Evolutionary conservation across 2,113 vertebrate species (phyloP), one percentile per base, ranked within the genome.

Genomic region (Trematocara macrostoma): DNA sequence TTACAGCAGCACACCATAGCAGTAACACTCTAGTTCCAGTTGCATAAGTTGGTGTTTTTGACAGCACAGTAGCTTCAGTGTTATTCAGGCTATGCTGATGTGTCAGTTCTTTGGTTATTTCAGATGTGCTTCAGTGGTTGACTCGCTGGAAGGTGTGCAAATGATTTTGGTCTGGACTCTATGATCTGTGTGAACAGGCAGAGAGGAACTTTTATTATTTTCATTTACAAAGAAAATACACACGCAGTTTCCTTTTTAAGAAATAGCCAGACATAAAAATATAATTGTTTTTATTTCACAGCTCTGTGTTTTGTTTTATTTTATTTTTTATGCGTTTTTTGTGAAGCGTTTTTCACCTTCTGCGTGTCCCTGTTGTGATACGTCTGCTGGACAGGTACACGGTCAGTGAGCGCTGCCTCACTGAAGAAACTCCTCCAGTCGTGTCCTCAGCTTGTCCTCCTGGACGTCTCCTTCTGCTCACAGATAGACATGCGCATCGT

Each of bases 391-490:
- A 78, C 88, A 96, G 95, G 95, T 34, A 96, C 95, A 1, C 91
- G 96, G 52, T 96, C 99, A 97, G 99, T 99, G 90, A 98, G 97
- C 87, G 90, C 97, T 1, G 94, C 96, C 81, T 98, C 98, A 6
- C 95, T 99, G 93, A 97, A 97, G 94, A 99, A 97, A 91, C 96
- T 99, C 87, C 96, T 99, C 91, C 97, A 98, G 86, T 96, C 96
- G 8, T 99, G 99, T 95, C 97, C 97, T 89, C 95, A 95, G 53
- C 97, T 99, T 26, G 96, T 96, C 78, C 96, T 99, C 87, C 96
- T 99, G 23, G 99, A 99, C 56, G 97, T 99, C 90, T 99, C 99
- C 94, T 99, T 99, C 97, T 99, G 99, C 95, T 99, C 98, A 1
- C 98, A 99, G 95, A 97, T 99, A 64, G 99, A 99, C 96, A 97